Conservation (phyloP, 2,888 invertebrate species). For the Linyphia triangularis region DNA sequence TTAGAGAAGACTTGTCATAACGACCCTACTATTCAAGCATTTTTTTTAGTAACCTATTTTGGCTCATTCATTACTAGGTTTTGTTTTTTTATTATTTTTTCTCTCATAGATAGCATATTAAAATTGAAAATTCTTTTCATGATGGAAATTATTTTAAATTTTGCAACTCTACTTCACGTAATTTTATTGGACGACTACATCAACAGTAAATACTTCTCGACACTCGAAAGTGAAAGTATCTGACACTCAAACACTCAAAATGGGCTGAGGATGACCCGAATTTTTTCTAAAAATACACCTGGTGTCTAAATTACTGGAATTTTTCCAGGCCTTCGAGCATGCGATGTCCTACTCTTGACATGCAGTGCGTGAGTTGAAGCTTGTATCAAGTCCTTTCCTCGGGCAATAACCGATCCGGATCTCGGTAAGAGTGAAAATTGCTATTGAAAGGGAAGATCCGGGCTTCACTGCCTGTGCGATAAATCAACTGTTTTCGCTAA, state of each 20-base stretch:
- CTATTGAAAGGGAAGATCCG: constrained; percentile 26
- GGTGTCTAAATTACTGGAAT: constrained; percentile 21
- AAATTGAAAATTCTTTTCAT: too few relatives aligned
- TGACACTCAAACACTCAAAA: too few relatives aligned
- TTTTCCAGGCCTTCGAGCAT: constrained; percentile 36
- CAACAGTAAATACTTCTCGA: too few relatives aligned
- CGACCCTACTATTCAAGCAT: too few relatives aligned
- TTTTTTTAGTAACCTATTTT: too few relatives aligned
- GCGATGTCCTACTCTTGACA: constrained; percentile 54
- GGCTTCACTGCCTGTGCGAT: not conserved
- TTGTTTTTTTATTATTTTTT: too few relatives aligned
- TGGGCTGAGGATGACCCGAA: constrained; percentile 5
- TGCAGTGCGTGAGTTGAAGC: not conserved
- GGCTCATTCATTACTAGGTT: too few relatives aligned
- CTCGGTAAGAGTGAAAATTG: constrained; percentile 42
- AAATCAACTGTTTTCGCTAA: not conserved
- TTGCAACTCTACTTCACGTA: too few relatives aligned
- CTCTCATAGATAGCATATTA: too few relatives aligned
- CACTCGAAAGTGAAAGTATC: not conserved
- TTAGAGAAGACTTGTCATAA: too few relatives aligned
- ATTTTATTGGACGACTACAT: too few relatives aligned
- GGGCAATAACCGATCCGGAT: constrained; percentile 19
- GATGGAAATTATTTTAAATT: too few relatives aligned
- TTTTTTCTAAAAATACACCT: constrained; percentile 51
- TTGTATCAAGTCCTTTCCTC: not conserved